Conservation (phyloP, 2,888 invertebrate species). For the Lycophotia porphyrea region DNA sequence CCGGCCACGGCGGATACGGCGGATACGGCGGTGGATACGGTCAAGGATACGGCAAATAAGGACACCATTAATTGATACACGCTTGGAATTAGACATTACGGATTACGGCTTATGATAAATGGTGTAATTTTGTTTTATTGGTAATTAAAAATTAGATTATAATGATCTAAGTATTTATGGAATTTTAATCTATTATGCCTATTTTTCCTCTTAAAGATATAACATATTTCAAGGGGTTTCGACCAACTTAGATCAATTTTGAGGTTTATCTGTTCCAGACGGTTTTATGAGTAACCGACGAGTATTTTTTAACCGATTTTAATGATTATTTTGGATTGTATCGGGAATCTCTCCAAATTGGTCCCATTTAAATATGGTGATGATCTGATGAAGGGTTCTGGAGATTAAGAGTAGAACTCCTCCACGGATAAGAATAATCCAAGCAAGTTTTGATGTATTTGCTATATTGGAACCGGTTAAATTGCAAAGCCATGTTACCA, state of each 20-base stretch:
- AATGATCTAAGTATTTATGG: neutral
- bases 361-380: neutral
- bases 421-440: neutral
- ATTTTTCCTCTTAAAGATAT: neutral
- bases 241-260: neutral
- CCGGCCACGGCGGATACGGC: neutral
- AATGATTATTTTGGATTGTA: no score
- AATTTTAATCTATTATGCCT: neutral
- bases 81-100: neutral
- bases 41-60: neutral
- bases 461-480: no score
- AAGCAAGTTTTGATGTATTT: neutral
- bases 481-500: no score
- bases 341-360: no score
- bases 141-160: neutral
- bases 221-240: neutral
- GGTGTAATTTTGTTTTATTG: neutral
- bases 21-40: neutral
- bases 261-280: no score
- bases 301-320: neutral
- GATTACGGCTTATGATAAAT: neutral
- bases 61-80: neutral
- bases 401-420: neutral
- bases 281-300: neutral
- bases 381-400: neutral